These are phyloP conservation scores for Triplophysa dalaica DNA, from an alignment of 2,113 vertebrate species.

Conservation along the genomic window DNA sequence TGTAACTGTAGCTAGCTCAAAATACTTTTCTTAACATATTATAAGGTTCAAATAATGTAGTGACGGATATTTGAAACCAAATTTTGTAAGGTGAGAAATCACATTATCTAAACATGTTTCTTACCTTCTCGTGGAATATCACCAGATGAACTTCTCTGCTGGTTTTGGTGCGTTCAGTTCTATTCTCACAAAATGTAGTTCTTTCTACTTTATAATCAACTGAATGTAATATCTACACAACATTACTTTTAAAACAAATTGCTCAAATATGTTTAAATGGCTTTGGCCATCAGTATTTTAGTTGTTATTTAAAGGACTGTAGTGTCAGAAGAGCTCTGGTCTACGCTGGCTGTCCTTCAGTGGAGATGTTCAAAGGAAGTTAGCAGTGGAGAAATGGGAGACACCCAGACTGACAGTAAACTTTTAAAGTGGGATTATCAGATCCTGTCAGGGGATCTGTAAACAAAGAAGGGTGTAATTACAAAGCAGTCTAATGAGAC, in stretches of 20 bases:
- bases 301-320: not conserved
- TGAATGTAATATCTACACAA: not conserved
- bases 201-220: not conserved
- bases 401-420: slow-evolving; percentile 20
- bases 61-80: not conserved
- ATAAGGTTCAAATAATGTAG: not conserved
- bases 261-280: not conserved
- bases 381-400: slow-evolving; percentile 17
- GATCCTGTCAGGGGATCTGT: slow-evolving; percentile 51
- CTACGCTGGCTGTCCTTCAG: not conserved
- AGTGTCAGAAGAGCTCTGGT: not conserved
- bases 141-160: slow-evolving; percentile 4
- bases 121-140: slow-evolving; percentile 14
- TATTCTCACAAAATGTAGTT: not conserved
- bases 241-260: not conserved
- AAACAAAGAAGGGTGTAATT: slow-evolving; percentile 67
- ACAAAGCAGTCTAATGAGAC: slow-evolving; percentile 62
- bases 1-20: too few species aligned
- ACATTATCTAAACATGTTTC: not conserved
- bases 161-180: not conserved
- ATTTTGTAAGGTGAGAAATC: not conserved
- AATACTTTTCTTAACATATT: not conserved
- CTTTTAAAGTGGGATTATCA: slow-evolving; percentile 41
- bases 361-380: not conserved
- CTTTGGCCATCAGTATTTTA: not conserved